Evolutionary conservation across 2,797 vertebrate species (phyloP).

Genomic region (Coregonus ussuriensis): DNA sequence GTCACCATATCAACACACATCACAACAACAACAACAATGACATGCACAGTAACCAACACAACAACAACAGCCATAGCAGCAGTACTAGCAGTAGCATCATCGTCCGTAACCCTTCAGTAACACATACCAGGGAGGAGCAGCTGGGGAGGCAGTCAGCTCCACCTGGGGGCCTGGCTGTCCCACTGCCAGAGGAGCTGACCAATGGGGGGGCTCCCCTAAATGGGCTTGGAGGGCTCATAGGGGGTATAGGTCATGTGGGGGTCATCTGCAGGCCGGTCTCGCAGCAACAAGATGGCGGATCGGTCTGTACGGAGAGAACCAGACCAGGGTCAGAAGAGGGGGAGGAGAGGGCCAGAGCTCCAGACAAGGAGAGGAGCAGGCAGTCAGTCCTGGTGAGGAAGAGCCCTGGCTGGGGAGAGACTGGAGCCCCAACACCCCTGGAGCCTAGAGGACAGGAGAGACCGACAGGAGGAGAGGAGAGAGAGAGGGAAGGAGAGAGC

Average conservation of each 20-base stretch:
- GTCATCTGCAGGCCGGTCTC: slow-evolving; percentile 57
- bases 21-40: slow-evolving; percentile 45
- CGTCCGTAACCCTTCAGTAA: slow-evolving; percentile 86
- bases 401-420: slow-evolving; percentile 44
- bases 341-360: slow-evolving; percentile 16
- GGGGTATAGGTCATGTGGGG: slow-evolving; percentile 61
- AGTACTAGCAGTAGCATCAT: slow-evolving; percentile 79
- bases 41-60: slow-evolving; percentile 28
- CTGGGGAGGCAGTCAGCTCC: slow-evolving; percentile 64
- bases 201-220: slow-evolving; percentile 80
- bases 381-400: slow-evolving; percentile 72
- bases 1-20: slow-evolving; percentile 60
- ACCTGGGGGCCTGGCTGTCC: slow-evolving; percentile 51
- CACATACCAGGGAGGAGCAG: slow-evolving; percentile 78
- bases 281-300: slow-evolving; percentile 34
- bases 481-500: not conserved
- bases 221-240: slow-evolving; percentile 56
- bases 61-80: slow-evolving; percentile 57
- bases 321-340: slow-evolving; percentile 34
- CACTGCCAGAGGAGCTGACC: slow-evolving; percentile 67
- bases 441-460: slow-evolving; percentile 24
- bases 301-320: slow-evolving; percentile 37
- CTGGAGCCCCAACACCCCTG: slow-evolving; percentile 26
- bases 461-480: not conserved
- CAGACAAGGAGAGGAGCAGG: slow-evolving; percentile 61